Evolutionary conservation across 1,140 invertebrate genomes (phyloP), one percentile per base, ranked within the genome.

Genomic region (Drosophila guanche): DNA sequence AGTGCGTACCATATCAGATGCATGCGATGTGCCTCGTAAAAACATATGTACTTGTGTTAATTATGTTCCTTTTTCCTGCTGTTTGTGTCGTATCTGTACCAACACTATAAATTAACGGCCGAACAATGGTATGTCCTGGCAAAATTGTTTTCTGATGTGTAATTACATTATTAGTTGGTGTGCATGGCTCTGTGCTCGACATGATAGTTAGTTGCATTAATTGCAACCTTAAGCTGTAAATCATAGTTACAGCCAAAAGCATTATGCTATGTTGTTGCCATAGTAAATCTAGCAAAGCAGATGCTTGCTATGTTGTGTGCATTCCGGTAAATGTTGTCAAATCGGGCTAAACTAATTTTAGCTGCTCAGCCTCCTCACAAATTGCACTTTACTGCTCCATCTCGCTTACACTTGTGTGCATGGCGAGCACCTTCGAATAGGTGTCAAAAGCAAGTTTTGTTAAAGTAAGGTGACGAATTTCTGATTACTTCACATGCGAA

Each of bases 141-240:
- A 5, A 68, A 68, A 68, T 67, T 68, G 65, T 68, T 68, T 68
- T 68, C 65, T 56, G 65, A 68, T 68, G 47, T 43, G 42, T 62
- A 67, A 68, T 68, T 67, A 68, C 65, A 68, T 16, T 66, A 48
- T 62, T 62, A 62, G 16, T 20, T 20, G 16, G 8, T 37, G 33
- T 4, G 12, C 45, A 43, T 46, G 59, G 51, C 59, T 54, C 27
- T 62, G 59, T 22, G 59, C 52, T 62, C 59, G 54, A 68, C 65
- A 68, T 62, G 65, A 68, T 68, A 68, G 65, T 68, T 68, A 68
- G 65, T 68, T 67, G 67, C 65, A 68, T 68, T 68, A 68, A 68
- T 68, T 68, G 65, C 50, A 55, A 68, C 65, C 65, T 68, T 62
- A 25, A 33, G 23, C 33, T 50, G 47, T 68, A 67, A 68, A 68